Base-by-base conservation (phyloP, 2,113 vertebrate genomes). In the Paralichthys olivaceus region DNA sequence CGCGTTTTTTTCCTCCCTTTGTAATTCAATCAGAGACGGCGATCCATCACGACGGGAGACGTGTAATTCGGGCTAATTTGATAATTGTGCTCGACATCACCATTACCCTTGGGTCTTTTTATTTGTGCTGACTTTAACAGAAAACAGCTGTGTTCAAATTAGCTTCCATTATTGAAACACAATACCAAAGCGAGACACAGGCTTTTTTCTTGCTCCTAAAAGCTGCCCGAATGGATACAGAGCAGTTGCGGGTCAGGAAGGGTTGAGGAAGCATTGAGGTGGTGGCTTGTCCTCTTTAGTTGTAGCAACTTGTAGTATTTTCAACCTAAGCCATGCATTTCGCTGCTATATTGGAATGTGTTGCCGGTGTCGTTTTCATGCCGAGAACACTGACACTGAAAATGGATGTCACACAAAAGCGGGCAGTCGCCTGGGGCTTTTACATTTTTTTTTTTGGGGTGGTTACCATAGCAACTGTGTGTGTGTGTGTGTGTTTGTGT, bases 371-470 rank as follows among this genome's bases (percentile, higher is more conserved):
- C 25, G 43, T 75, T 85, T 84, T 49, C 11, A 5, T 68, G 53
- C 61, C 20, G 65, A 69, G 72, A 87, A 87, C 87, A 84, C 59
- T 86, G 85, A 90, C 85, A 84, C 79, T 66, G 75, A 87, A 88
- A 90, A 93, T 91, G 84, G 78, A 93, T 93, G 92, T 89, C 85
- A 84, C 83, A 87, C 70, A 84, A 86, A 91, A 86, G 80, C 74
- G 47, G 86, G 70, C 66, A 72, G 79, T 84, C 34, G 78, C 86
- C 81, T 73, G 20, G 72, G 89, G 80, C 43, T 63, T 13, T 43
- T 79, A 65, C 25, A 47, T 56, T 40, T 63, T 29, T 59, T 59
- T 59, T 59, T 59, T 9, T 1, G 17, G 28, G 15, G 54, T 67
- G 20, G 87, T 91, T 86, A 59, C 92, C 81, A 89, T 75, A 77